Percentiles rank a stretch among this genome's conserved stretches.
Conservation (phyloP, 2,888 invertebrate species). For the Nomada hirtipes region DNA sequence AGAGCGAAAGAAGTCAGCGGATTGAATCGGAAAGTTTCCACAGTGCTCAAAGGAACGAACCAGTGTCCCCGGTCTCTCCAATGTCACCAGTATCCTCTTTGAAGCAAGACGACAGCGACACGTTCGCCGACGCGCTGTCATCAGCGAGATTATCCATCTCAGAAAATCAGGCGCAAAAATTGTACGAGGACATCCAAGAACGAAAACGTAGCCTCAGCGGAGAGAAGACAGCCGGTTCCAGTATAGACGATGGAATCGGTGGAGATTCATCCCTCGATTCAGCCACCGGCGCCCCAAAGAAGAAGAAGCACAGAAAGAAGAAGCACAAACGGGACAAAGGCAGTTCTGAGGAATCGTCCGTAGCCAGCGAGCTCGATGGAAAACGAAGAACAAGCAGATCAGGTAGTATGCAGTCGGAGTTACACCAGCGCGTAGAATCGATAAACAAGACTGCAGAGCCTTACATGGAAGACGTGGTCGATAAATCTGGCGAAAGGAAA, state of each 20-base stretch:
- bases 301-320: conserved; percentile 77
- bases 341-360: conserved; percentile 75
- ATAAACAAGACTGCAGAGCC: conserved; percentile 53
- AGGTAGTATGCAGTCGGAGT: conserved; percentile 22
- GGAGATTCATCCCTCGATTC: conserved; percentile 82
- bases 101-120: conserved; percentile 80
- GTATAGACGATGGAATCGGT: conserved; percentile 84
- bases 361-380: conserved; percentile 41
- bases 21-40: conserved; percentile 81
- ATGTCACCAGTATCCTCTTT: conserved; percentile 65
- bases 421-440: conserved; percentile 58
- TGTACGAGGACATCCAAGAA: conserved; percentile 47
- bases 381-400: conserved; percentile 42
- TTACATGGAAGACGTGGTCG: conserved; percentile 54
- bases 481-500: conserved; percentile 52
- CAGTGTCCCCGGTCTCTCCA: conserved; percentile 58
- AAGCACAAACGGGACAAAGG: conserved; percentile 72
- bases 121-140: conserved; percentile 80
- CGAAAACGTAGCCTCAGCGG: conserved; percentile 70
- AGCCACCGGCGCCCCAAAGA: conserved; percentile 79
- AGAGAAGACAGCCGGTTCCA: conserved; percentile 68
- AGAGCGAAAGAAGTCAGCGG: conserved; percentile 76
- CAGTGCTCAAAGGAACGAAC: conserved; percentile 78
- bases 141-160: conserved; percentile 68
- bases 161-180: conserved; percentile 57